A percentile compares a stretch with the other conserved stretches of the same genome.
These are phyloP conservation scores for Scrobipalpa costella DNA, from an alignment of 2,888 invertebrate genomes.

Conservation along the genomic window DNA sequence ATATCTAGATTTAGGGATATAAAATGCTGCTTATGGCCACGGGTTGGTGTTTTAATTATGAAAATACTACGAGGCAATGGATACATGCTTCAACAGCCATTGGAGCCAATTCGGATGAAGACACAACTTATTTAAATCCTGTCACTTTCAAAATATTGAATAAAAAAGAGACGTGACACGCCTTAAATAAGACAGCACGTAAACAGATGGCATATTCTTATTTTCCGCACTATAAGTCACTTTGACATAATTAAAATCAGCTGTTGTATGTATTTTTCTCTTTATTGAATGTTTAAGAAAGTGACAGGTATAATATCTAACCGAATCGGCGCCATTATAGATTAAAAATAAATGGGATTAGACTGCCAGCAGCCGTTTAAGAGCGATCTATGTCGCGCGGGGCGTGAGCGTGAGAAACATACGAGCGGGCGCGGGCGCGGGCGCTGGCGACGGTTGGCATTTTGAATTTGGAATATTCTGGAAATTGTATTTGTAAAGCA, in stretches of 20 bases:
- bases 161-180: too few relatives aligned
- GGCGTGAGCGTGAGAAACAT: conserved; percentile 16
- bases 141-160: too few relatives aligned
- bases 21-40: conserved; percentile 17
- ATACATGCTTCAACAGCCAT: conserved; percentile 5
- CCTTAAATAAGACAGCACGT: too few relatives aligned
- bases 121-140: too few relatives aligned
- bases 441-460: background rate
- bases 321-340: too few relatives aligned
- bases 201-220: too few relatives aligned
- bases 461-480: background rate
- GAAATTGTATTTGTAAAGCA: background rate
- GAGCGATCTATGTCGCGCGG: background rate
- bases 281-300: too few relatives aligned
- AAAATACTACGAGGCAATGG: conserved; percentile 3
- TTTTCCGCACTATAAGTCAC: too few relatives aligned
- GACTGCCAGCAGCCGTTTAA: conserved; percentile 19
- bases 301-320: too few relatives aligned
- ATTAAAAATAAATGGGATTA: conserved; percentile 12
- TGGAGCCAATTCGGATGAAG: too few relatives aligned
- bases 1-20: background rate
- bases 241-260: too few relatives aligned
- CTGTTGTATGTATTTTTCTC: too few relatives aligned
- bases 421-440: background rate
- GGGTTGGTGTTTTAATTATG: background rate